Base-by-base conservation (phyloP, 2,113 vertebrate species). In the Stigmatopora nigra region DNA sequence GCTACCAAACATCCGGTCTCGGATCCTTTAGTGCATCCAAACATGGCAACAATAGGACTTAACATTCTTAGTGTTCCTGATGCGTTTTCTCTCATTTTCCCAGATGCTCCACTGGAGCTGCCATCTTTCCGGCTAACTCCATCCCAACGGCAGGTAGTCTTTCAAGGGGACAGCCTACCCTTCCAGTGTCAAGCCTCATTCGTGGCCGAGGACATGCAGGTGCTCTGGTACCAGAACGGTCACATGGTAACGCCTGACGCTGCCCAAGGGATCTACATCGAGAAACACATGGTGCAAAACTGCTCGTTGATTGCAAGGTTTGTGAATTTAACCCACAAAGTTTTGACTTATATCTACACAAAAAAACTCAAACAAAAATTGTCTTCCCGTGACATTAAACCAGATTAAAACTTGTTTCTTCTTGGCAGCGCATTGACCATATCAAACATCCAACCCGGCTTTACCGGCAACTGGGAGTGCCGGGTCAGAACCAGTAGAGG, bases 221-320 rank as follows among this genome's bases (percentile, higher is more conserved):
- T 99, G 66, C 79, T 97, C 12, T 99, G 96, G 96, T 98, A 95
- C 85, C 97, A 98, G 79, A 92, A 98, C 25, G 97, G 96, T 56
- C 93, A 92, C 59, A 92, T 94, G 76, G 95, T 99, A 52, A 93
- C 94, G 80, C 90, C 93, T 0, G 91, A 98, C 57, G 96, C 95
- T 62, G 91, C 95, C 0, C 94, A 93, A 80, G 96, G 96, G 45
- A 98, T 99, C 84, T 91, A 92, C 85, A 95, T 99, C 31, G 93
- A 99, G 77, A 98, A 95, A 88, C 95, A 90, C 68, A 93, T 95
- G 89, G 92, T 99, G 84, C 95, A 97, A 86, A 98, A 98, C 88
- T 99, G 97, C 89, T 98, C 96, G 0, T 78, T 99, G 69, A 98
- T 99, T 71, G 92, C 95, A 8, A 99, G 96, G 97, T 99, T 98